Conservation (phyloP, 2,888 invertebrate species). For the Ramazzottius varieornatus region DNA sequence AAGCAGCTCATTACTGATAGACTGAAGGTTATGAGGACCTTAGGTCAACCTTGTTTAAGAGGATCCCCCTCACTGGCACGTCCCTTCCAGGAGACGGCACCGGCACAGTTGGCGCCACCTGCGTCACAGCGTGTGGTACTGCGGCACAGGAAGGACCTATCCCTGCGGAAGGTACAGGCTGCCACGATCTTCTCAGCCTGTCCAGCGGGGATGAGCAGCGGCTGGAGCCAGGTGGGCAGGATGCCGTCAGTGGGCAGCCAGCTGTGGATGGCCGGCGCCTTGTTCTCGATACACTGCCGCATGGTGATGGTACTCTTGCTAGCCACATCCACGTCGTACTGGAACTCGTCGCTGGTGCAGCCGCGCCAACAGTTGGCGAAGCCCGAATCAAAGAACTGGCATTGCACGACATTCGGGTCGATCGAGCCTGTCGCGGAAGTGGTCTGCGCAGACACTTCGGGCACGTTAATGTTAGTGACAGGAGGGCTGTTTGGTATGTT, state of each 20-base stretch:
- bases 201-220: not conserved
- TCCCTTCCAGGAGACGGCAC: not conserved
- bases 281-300: constrained; percentile 3
- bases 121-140: not conserved
- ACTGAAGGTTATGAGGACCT: no score
- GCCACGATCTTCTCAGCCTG: not conserved
- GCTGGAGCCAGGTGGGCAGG: not conserved
- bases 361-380: not conserved
- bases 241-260: not conserved
- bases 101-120: not conserved
- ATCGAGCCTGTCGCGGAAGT: not conserved
- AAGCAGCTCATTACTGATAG: no score
- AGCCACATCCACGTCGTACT: not conserved
- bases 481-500: not conserved
- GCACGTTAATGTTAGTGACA: not conserved
- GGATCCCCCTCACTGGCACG: not conserved
- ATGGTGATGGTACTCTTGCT: not conserved
- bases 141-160: not conserved
- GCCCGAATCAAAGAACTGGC: not conserved
- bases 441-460: not conserved
- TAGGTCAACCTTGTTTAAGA: not conserved
- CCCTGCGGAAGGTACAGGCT: not conserved
- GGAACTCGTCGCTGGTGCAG: not conserved
- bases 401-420: not conserved
- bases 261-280: not conserved